phyloP scores from a whole-genome alignment of 2,888 invertebrate species.

The Lottia scabra region DNA sequence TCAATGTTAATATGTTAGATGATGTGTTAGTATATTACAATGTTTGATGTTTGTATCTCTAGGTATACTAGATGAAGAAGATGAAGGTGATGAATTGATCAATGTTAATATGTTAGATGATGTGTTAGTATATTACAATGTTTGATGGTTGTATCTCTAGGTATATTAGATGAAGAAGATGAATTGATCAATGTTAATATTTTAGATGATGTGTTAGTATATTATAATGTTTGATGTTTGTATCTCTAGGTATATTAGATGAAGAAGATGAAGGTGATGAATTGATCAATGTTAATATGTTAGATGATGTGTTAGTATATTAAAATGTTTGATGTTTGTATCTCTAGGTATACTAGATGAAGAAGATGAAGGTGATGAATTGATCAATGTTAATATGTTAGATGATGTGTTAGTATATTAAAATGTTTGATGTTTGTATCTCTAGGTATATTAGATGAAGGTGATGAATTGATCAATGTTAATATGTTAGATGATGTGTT shows the following conservation, averaged over 20 bases:
- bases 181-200: neutral
- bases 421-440: neutral
- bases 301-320: slow-evolving; percentile 60
- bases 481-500: neutral
- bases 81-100: slow-evolving; percentile 84
- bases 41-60: slow-evolving; percentile 13
- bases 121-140: slow-evolving; percentile 25
- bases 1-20: slow-evolving; percentile 75
- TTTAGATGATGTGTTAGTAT: neutral
- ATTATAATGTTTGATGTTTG: neutral
- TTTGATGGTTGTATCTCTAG: slow-evolving; percentile 46
- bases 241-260: slow-evolving; percentile 77
- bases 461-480: too few species aligned
- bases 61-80: slow-evolving; percentile 80
- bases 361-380: slow-evolving; percentile 78
- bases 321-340: neutral
- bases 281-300: slow-evolving; percentile 78
- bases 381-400: slow-evolving; percentile 78
- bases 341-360: slow-evolving; percentile 81
- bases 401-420: slow-evolving; percentile 56
- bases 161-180: slow-evolving; percentile 82
- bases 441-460: slow-evolving; percentile 77
- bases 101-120: slow-evolving; percentile 73
- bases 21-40: slow-evolving; percentile 44
- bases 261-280: slow-evolving; percentile 80